Evolutionary conservation across 64 coral and sea anemone genomes (phyloP).

Genomic region (Actinia equina): DNA sequence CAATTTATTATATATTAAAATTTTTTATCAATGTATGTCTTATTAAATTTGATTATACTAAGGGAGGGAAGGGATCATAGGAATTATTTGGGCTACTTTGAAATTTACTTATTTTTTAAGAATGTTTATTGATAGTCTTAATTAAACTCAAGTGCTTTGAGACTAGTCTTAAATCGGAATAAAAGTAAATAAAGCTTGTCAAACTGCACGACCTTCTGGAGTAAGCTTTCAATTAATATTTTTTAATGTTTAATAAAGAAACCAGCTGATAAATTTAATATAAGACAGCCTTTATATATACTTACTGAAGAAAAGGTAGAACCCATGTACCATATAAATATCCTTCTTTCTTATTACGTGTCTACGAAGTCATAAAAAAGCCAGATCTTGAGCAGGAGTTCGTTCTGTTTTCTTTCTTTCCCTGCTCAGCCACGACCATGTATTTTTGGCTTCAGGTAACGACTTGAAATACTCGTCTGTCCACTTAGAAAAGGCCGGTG

Average conservation of each 20-base stretch:
- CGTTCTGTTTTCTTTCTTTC: conserved; percentile 95
- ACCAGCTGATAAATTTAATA: no score
- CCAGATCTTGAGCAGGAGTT: conserved; percentile 49
- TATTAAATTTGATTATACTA: no score
- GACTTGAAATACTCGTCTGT: conserved; percentile 86
- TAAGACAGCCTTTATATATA: not conserved
- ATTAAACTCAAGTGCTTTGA: no score
- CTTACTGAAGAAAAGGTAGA: conserved; percentile 90
- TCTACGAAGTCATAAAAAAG: conserved; percentile 82
- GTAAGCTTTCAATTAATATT: not conserved
- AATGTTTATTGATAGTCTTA: no score
- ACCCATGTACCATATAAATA: conserved; percentile 99
- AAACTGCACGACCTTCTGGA: not conserved
- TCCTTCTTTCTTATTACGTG: conserved; percentile 65
- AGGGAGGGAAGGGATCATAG: no score
- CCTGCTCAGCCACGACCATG: conserved; percentile 64
- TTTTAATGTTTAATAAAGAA: not conserved
- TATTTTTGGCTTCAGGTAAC: conserved; percentile 45
- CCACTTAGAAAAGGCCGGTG: conserved; percentile 73
- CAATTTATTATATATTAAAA: not conserved
- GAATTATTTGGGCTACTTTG: no score
- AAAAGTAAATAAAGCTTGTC: no score
- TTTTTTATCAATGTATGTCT: not conserved
- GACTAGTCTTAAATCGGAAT: no score
- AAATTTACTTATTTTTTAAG: no score